Percentiles rank a stretch among this genome's conserved stretches.
Evolutionary conservation across 2,888 invertebrate genomes (phyloP).

Genomic region (Acleris literana): DNA sequence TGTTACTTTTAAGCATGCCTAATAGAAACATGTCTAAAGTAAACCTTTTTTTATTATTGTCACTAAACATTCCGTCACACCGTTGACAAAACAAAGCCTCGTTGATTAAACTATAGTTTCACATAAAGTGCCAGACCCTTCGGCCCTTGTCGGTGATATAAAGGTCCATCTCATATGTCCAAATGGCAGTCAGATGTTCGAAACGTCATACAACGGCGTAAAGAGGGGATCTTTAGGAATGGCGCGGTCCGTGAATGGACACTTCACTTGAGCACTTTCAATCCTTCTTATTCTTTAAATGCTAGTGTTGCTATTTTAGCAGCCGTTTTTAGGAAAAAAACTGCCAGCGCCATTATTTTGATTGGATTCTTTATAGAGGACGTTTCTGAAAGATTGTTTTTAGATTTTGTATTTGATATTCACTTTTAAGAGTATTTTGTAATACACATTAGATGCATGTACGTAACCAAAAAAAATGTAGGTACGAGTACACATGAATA

Average conservation of each 20-base stretch:
- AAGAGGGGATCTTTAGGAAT: constrained; percentile 7
- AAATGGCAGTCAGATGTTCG: constrained; percentile 28
- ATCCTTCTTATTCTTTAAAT: constrained; percentile 29
- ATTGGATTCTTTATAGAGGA: not conserved
- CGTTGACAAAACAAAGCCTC: constrained; percentile 10
- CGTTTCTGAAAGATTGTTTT: too few species aligned
- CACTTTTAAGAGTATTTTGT: too few species aligned
- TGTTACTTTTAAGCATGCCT: too few species aligned
- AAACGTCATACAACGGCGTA: constrained; percentile 18
- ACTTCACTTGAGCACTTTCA: constrained; percentile 27
- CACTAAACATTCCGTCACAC: too few species aligned
- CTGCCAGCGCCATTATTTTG: not conserved
- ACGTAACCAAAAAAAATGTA: too few species aligned
- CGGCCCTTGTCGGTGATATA: constrained; percentile 19
- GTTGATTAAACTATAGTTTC: constrained; percentile 17
- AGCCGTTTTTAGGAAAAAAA: constrained; percentile 3
- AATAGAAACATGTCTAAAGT: too few species aligned
- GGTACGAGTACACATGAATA: too few species aligned
- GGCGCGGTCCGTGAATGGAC: constrained; percentile 27
- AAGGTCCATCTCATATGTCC: constrained; percentile 30
- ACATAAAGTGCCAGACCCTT: constrained; percentile 23
- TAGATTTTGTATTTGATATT: too few species aligned
- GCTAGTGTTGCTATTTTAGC: constrained; percentile 27
- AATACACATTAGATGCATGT: too few species aligned
- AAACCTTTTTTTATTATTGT: too few species aligned